Evolutionary conservation across 2,113 vertebrate genomes (phyloP).

Genomic region (Motacilla tschutschensis): DNA sequence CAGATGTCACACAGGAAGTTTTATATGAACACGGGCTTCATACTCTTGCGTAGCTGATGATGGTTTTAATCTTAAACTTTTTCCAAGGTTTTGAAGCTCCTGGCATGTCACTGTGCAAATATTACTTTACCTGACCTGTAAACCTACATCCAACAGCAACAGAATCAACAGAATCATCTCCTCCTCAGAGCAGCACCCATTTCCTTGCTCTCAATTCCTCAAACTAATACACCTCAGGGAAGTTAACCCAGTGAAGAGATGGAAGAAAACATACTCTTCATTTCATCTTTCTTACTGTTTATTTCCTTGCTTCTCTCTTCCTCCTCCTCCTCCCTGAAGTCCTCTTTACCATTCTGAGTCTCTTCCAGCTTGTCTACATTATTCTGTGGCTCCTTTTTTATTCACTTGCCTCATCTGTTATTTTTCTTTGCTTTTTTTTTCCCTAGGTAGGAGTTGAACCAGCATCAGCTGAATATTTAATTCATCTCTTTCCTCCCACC

Average conservation of each 20-base stretch:
- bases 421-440: neutral
- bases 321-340: neutral
- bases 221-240: neutral
- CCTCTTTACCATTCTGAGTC: neutral
- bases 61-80: neutral
- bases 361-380: neutral
- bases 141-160: neutral
- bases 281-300: neutral
- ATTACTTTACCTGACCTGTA: neutral
- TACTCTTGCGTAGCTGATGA: neutral
- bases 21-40: neutral
- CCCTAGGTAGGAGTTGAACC: neutral
- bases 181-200: neutral
- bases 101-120: neutral
- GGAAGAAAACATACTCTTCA: neutral
- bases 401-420: neutral
- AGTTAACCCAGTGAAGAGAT: neutral
- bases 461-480: neutral
- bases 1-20: neutral
- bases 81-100: neutral
- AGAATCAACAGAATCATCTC: neutral
- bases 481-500: neutral
- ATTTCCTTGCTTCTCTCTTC: neutral
- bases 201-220: neutral
- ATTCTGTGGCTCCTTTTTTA: neutral